Evolutionary conservation across 2,797 vertebrate genomes (phyloP).

Genomic region (Eleutherodactylus coqui): DNA sequence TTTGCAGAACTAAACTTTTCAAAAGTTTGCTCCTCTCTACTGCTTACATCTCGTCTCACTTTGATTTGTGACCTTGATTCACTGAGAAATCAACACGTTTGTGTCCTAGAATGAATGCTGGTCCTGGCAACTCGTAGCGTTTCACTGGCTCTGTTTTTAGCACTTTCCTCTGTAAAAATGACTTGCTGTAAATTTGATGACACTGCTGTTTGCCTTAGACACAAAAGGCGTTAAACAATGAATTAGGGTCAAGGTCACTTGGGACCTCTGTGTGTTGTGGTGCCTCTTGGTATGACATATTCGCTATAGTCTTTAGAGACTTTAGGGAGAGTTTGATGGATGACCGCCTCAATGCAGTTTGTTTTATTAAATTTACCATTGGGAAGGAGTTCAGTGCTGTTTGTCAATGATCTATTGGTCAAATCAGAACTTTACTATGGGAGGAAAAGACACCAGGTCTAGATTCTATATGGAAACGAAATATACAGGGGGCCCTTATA

Average conservation of each 20-base stretch:
- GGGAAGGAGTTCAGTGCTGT: conserved; percentile 47
- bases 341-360: conserved; percentile 58
- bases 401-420: conserved; percentile 60
- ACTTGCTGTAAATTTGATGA: conserved; percentile 57
- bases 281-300: conserved; percentile 56
- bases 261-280: conserved; percentile 46
- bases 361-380: conserved; percentile 62
- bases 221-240: conserved; percentile 56
- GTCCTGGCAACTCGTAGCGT: neutral
- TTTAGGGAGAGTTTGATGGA: conserved; percentile 56
- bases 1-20: too few species aligned
- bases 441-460: neutral
- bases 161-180: conserved; percentile 47
- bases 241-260: conserved; percentile 55
- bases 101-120: conserved; percentile 11
- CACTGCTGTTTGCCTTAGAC: conserved; percentile 45
- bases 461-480: conserved; percentile 21
- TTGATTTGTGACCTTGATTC: neutral
- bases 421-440: conserved; percentile 52
- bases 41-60: neutral
- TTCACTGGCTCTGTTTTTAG: conserved; percentile 14
- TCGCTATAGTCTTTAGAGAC: conserved; percentile 52
- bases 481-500: conserved; percentile 1
- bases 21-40: too few species aligned
- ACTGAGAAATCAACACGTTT: conserved; percentile 2